Base-by-base conservation (phyloP, 2,888 invertebrate species). In the Brachylomia viminalis region DNA sequence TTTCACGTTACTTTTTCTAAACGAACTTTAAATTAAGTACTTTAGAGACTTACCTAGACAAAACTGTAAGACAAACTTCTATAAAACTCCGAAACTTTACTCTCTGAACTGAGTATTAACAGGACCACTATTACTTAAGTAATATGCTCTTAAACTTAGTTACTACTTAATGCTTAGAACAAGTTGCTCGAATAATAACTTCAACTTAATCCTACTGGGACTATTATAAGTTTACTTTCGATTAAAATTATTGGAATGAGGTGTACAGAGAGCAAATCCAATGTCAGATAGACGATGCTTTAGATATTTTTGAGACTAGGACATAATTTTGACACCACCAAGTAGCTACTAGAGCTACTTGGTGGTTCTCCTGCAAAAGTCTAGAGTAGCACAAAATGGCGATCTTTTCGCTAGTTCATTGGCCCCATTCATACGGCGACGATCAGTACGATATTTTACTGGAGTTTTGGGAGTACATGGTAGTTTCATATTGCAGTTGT, bases 141-240 rank as follows among this genome's bases (percentile, higher is more conserved):
- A 72, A 52, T 58, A 65, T 52, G 45, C 15, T 71, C 49, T 7
- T 71, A 47, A 74, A 68, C 67, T 74, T 80, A n/a, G 38, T 58
- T 23, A 47, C 30, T 38, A 58, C 38, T 27, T 30, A 64, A 56
- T 65, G n/a, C 30, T 58, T 20, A 49, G 65, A 80, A 49, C 49
- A 58, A 52, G 30, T 72, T 66, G 17, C 30, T 42, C 4, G 47
- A 47, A 67, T 67, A 69, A 38, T 64, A 68, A 68, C 27, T 27
- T 47, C 17, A 64, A 52, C 13, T 68, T 69, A 15, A 30, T 47
- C 15, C 30, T 65, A 38, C 52, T 56, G 45, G 6, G 13, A 13
- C 15, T n/a, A 58, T 23, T 72, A 45, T 10, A 20, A 10, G n/a
- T 79, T 27, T 65, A 52, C 45, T 54, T 79, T 59, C 17, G 4